Conservation (phyloP, 2,797 vertebrate species). For the Hydrophis major region DNA sequence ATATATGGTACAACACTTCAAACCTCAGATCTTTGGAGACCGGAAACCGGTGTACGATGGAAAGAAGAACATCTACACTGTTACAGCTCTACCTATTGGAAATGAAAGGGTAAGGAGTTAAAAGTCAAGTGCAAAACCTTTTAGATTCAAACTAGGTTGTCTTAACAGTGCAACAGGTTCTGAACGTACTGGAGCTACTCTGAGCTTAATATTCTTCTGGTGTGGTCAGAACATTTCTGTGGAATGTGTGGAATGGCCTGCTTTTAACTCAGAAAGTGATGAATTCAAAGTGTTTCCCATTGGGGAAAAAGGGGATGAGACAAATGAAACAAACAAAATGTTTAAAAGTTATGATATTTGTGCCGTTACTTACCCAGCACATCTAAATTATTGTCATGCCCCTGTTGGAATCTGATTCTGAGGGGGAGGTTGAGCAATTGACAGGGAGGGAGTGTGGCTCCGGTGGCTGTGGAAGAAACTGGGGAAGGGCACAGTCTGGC, state of each 20-base stretch:
- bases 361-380: too few species aligned
- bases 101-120: conserved; percentile 86
- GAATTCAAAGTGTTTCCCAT: neutral
- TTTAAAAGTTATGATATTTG: too few species aligned
- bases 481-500: too few species aligned
- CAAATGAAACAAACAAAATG: neutral
- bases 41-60: conserved; percentile 97
- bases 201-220: neutral
- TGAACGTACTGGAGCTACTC: neutral
- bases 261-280: neutral
- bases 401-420: too few species aligned
- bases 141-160: neutral
- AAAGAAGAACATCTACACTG: conserved; percentile 99
- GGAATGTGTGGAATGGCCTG: neutral
- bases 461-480: too few species aligned
- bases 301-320: neutral
- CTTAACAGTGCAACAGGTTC: neutral
- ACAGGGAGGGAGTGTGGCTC: too few species aligned
- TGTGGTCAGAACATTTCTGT: neutral
- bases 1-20: conserved; percentile 99
- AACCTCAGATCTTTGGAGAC: conserved; percentile 97
- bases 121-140: rapidly evolving
- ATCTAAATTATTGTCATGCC: too few species aligned
- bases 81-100: conserved; percentile 94
- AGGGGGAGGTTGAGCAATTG: too few species aligned